These are phyloP conservation scores for Scarus forsteni DNA, from an alignment of 2,797 vertebrate genomes.

Conservation along the genomic window DNA sequence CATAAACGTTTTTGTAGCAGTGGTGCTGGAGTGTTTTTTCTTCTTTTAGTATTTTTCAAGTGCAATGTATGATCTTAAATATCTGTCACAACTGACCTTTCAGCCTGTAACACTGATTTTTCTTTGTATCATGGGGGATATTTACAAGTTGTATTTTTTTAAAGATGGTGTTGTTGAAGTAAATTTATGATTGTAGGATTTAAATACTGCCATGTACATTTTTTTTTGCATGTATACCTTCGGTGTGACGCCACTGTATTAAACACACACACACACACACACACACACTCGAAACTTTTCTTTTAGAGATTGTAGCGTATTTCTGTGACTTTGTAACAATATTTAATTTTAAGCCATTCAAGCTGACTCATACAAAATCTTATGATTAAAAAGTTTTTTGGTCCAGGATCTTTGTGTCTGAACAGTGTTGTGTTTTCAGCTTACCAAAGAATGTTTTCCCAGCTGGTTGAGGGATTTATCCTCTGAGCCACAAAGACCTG, in stretches of 20 bases:
- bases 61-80: constrained; percentile 17
- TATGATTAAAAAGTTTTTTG: constrained; percentile 40
- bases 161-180: constrained; percentile 15
- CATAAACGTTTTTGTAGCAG: constrained; percentile 30
- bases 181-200: constrained; percentile 5
- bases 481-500: constrained; percentile 6
- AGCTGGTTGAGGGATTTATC: constrained; percentile 1
- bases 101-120: neutral
- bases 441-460: neutral
- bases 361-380: constrained; percentile 15
- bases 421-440: neutral
- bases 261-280: constrained; percentile 18
- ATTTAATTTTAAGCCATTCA: constrained; percentile 24
- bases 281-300: constrained; percentile 9
- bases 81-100: neutral
- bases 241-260: constrained; percentile 41
- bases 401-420: neutral
- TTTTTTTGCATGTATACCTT: constrained; percentile 56
- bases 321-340: constrained; percentile 38
- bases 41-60: constrained; percentile 18
- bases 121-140: neutral
- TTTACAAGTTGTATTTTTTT: neutral
- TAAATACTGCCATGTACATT: constrained; percentile 44
- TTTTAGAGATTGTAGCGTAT: constrained; percentile 32
- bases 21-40: constrained; percentile 36